Base-by-base conservation (phyloP, 2,888 invertebrate species). In the Thera britannica region DNA sequence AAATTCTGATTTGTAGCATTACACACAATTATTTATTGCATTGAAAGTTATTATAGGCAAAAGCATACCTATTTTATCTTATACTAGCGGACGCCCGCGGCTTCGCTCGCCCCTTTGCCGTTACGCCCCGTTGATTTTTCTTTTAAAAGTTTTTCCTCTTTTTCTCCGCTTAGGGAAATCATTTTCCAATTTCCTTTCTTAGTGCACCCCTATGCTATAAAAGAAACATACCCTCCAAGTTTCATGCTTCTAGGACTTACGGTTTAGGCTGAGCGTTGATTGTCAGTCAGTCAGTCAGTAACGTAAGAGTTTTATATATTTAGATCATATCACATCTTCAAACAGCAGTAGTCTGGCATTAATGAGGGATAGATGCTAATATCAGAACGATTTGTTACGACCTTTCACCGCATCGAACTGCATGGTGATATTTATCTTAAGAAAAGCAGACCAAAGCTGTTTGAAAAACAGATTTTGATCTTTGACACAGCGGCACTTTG, bases 381-480 rank as follows among this genome's bases (percentile, higher is more conserved):
- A 70, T 58, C 56, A 56, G 62, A 66, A 66, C 49, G 57, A 61
- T 70, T 69, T 62, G 63, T 63, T 56, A 41, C 56, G 66, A 66
- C 66, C 70, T 70, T 58, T 63, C 70, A 64, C 66, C 66, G 63
- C 1, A 57, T 63, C 65, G 57, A 57, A 60, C 65, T 52, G 3
- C 6, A 63, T 56, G 57, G 41, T 35, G 12, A 56, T 62, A 62
- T 67, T 58, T 58, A 62, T 68, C 56, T 62, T 54, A 67, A 61
- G 54, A 70, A 64, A 66, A 70, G 54, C 60, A 70, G 66, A 44
- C 41, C 60, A 66, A 70, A 70, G 70, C 62, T 35, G 63, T 66
- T 68, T 57, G 34, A 41, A 65, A 68, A 69, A 63, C 63, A 70
- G 62, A 70, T 58, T 66, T 51, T 61, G 57, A 70, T 66, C 70